These are phyloP conservation scores for Pseudococcus longispinus DNA, from an alignment of 2,888 invertebrate species.

Conservation along the genomic window DNA sequence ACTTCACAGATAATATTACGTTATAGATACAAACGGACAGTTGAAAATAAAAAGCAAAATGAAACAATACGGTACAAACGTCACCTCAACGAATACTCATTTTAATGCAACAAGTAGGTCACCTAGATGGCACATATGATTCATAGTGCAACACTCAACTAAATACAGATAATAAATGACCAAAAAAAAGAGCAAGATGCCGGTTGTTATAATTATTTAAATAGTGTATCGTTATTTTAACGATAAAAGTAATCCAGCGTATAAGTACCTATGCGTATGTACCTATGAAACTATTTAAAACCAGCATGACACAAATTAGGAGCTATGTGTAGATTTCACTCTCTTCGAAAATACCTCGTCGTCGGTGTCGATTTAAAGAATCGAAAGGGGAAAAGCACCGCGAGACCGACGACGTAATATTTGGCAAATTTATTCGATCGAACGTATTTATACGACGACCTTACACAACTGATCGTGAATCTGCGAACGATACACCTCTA, in stretches of 20 bases:
- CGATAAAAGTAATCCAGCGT: background rate
- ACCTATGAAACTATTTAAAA: background rate
- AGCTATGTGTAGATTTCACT: background rate
- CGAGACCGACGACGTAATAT: background rate
- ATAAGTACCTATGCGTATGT: background rate
- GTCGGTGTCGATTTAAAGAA: background rate
- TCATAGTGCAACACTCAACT: background rate
- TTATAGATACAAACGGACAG: background rate
- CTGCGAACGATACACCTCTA: background rate
- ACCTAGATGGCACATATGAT: slow-evolving; percentile 28
- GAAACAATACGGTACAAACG: background rate
- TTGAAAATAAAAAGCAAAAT: background rate
- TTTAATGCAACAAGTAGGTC: slow-evolving; percentile 14
- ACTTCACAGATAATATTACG: background rate
- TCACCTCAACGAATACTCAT: background rate
- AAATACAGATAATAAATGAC: background rate
- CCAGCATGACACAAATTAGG: background rate
- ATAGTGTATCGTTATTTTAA: background rate
- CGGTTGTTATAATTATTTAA: slow-evolving; percentile 13
- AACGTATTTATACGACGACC: background rate
- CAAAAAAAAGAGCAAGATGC: background rate
- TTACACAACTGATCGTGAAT: slow-evolving; percentile 14
- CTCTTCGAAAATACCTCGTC: background rate
- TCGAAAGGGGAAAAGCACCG: background rate
- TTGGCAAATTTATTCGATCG: background rate